Evolutionary conservation across 2,113 vertebrate genomes (phyloP), one percentile per base, ranked within the genome.

Genomic region (Scomber japonicus): DNA sequence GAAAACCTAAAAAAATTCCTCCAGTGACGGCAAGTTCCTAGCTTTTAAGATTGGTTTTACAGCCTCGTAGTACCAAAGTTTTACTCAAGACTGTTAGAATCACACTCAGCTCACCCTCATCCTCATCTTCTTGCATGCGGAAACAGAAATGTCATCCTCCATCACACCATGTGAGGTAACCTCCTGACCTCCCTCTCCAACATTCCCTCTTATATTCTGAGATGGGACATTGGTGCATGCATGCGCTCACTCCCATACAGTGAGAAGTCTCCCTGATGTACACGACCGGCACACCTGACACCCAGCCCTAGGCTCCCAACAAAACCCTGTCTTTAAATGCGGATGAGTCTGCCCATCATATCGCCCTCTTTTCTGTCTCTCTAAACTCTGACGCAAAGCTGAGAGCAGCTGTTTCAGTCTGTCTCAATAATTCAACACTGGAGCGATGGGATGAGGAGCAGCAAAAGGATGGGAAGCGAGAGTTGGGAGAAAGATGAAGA

Each of bases 251-350:
- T 75, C 73, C 73, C 82, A 71, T n/a, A 15, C 55, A 73, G 64
- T 50, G 84, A 83, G 78, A 88, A 88, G 81, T 64, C 44, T 86
- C 86, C 83, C 87, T 24, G 46, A 78, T 53, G 74, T 83, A 62
- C 75, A 71, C 75, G 61, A 70, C 30, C 68, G 71, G 83, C 81
- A 90, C 90, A 94, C 90, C 93, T 93, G 91, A 93, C 91, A 89
- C 84, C 80, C 91, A 69, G 91, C 90, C 92, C 1, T 79, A 89
- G 92, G 89, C 87, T 84, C 74, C 69, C 56, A 78, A 94, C 92
- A 93, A 93, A 93, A 92, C 89, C 85, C 90, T 80, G 21, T 89
- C 81, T 94, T 95, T 93, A 95, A 94, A 95, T 89, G 94, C 93
- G 91, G 90, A 95, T 93, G 92, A 94, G 88, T 80, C 87, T 68